Percentiles rank a stretch among this genome's conserved stretches.
phyloP scores from a whole-genome alignment of 2,888 invertebrate genomes.

The Palloptera scutellata region DNA sequence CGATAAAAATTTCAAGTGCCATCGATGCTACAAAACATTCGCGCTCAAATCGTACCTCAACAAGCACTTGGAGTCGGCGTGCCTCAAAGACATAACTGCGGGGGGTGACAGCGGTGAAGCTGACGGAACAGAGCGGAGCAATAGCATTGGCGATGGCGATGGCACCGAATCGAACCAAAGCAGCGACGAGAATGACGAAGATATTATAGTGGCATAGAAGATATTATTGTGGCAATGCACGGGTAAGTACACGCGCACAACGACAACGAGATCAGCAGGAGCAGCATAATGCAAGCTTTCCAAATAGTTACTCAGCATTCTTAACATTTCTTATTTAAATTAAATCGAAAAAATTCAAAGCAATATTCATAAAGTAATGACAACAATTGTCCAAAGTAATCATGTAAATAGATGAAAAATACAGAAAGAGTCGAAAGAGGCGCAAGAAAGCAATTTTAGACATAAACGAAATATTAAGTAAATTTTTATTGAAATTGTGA shows the following conservation, averaged over 20 bases:
- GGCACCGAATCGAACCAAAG: constrained; percentile 44
- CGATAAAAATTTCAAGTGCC: constrained; percentile 88
- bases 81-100: constrained; percentile 68
- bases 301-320: too few species aligned
- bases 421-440: too few species aligned
- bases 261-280: too few species aligned
- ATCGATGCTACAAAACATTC: constrained; percentile 87
- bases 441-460: neutral
- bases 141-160: constrained; percentile 23
- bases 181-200: constrained; percentile 62
- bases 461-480: constrained; percentile 33
- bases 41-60: constrained; percentile 94
- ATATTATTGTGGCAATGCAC: neutral
- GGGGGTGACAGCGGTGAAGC: constrained; percentile 23
- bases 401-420: too few species aligned
- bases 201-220: constrained; percentile 61
- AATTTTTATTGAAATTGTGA: constrained; percentile 26
- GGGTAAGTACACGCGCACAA: constrained; percentile 9
- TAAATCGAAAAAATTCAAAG: too few species aligned
- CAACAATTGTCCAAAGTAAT: too few species aligned
- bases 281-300: too few species aligned
- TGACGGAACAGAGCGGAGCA: constrained; percentile 21
- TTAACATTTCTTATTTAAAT: too few species aligned
- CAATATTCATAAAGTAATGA: too few species aligned
- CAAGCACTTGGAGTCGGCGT: constrained; percentile 93